Percentiles rank a stretch among this genome's conserved stretches.
These are phyloP conservation scores for rat (Rattus norvegicus) DNA, from an alignment of 2,113 vertebrate species.

Conservation along the genomic window DNA sequence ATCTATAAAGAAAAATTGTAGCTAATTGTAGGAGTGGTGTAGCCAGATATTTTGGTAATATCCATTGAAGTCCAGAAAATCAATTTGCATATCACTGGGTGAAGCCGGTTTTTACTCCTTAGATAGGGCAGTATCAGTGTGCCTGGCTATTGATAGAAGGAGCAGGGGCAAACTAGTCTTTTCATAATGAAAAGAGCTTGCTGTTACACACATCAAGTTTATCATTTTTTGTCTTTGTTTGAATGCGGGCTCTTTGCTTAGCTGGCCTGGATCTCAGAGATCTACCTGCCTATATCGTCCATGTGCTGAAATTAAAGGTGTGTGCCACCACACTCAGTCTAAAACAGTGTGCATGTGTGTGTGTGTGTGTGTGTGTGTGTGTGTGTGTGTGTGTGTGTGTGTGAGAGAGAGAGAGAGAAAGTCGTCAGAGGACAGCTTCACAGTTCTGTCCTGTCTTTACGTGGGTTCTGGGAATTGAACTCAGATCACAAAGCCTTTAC, in stretches of 20 bases:
- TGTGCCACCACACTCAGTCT: background rate
- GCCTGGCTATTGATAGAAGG: background rate
- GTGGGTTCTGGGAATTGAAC: background rate
- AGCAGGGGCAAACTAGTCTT: background rate
- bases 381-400: background rate
- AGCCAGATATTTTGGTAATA: background rate
- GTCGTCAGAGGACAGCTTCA: background rate
- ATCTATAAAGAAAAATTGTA: slow-evolving; percentile 38
- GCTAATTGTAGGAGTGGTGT: background rate
- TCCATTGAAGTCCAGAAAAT: background rate
- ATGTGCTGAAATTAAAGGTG: background rate
- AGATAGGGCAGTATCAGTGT: slow-evolving; percentile 23
- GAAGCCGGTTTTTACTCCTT: slow-evolving; percentile 2
- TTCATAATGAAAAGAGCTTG: background rate
- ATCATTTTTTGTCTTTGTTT: too few species aligned
- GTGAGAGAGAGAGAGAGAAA: too few species aligned
- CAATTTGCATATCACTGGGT: background rate
- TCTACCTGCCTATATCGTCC: background rate
- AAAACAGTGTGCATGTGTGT: background rate
- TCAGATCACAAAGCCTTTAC: background rate
- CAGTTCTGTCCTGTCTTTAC: background rate
- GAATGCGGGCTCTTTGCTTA: background rate
- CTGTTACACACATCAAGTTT: background rate
- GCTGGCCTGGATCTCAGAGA: background rate
- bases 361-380: background rate